Evolutionary conservation across 1,140 invertebrate species (phyloP), one percentile per base, ranked within the genome.

Genomic region (Anthonomus grandis): DNA sequence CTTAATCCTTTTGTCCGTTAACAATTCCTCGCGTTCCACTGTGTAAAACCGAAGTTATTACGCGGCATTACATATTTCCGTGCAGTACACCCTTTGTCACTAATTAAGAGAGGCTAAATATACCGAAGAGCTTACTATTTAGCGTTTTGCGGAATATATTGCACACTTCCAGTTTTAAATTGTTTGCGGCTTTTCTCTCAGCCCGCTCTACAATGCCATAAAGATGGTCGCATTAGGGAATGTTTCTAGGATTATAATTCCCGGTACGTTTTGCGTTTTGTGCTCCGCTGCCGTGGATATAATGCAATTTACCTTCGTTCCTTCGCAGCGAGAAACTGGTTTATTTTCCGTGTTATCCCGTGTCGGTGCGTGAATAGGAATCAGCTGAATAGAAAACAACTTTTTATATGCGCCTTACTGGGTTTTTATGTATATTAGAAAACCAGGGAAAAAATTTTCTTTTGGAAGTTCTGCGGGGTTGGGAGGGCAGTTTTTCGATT

Each of bases 61-160:
- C n/a, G n/a, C n/a, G n/a, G n/a, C 36, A 25, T 56, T 41, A 48
- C 44, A 48, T 56, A 56, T 56, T 48, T 48, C 45, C 18, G 52
- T 48, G n/a, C n/a, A n/a, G 46, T 46, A 56, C 54, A 48, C 44
- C 44, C 54, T 56, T 56, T 56, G 54, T 56, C 54, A 56, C 54
- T 56, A 56, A 56, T 56, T 56, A 56, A 56, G 37, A n/a, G n/a
- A 56, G 54, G 54, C 54, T 56, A 48, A 56, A 56, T 56, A 56
- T 56, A 56, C 44, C 45, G 13, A n/a, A n/a, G 37, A 31, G 36
- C 54, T 41, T 42, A 38, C 54, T 56, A 56, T 56, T 56, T 45
- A 48, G 23, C 44, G 46, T 56, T 56, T 55, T 56, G 54, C 22
- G 45, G 45, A 48, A 56, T 48, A 38, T 38, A 47, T 41, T 39